Evolutionary conservation across 2,888 invertebrate genomes (phyloP).

Genomic region (Drosophila formosana): DNA sequence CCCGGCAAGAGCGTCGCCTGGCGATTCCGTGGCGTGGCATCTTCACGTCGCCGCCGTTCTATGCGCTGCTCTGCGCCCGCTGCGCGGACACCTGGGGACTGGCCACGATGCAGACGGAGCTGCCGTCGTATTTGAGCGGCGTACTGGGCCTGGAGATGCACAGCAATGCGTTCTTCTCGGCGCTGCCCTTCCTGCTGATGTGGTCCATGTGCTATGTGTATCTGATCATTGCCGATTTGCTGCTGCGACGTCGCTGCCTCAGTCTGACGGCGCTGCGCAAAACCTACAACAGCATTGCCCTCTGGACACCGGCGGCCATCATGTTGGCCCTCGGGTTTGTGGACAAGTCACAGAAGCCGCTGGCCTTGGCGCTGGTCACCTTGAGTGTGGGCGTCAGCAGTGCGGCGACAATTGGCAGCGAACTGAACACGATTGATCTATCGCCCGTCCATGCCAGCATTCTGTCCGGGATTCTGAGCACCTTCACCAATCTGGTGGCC

Average conservation of each 20-base stretch:
- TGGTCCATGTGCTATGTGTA: conserved; percentile 85
- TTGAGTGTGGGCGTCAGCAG: conserved; percentile 86
- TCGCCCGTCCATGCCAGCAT: conserved; percentile 89
- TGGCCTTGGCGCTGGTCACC: conserved; percentile 86
- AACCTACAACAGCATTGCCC: conserved; percentile 77
- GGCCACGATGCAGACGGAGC: conserved; percentile 88
- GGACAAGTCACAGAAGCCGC: conserved; percentile 76
- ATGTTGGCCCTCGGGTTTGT: conserved; percentile 86
- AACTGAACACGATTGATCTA: conserved; percentile 87
- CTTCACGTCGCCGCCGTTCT: conserved; percentile 88
- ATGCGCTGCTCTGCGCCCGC: conserved; percentile 87
- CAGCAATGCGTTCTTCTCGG: conserved; percentile 86
- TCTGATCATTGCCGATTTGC: conserved; percentile 85
- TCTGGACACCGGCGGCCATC: conserved; percentile 86
- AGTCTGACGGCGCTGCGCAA: conserved; percentile 81
- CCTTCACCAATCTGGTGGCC: conserved; percentile 87
- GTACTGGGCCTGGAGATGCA: conserved; percentile 88
- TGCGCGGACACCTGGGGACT: conserved; percentile 90
- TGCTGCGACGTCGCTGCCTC: conserved; percentile 83
- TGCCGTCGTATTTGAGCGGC: conserved; percentile 88
- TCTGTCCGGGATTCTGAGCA: conserved; percentile 88
- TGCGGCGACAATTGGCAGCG: conserved; percentile 84
- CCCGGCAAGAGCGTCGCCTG: conserved; percentile 73
- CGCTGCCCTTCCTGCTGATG: conserved; percentile 86
- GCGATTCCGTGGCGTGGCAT: conserved; percentile 88